Evolutionary conservation across 53 echinoderm and acorn worm species (phyloP).

Genomic region (Hippasteria phrygiana): DNA sequence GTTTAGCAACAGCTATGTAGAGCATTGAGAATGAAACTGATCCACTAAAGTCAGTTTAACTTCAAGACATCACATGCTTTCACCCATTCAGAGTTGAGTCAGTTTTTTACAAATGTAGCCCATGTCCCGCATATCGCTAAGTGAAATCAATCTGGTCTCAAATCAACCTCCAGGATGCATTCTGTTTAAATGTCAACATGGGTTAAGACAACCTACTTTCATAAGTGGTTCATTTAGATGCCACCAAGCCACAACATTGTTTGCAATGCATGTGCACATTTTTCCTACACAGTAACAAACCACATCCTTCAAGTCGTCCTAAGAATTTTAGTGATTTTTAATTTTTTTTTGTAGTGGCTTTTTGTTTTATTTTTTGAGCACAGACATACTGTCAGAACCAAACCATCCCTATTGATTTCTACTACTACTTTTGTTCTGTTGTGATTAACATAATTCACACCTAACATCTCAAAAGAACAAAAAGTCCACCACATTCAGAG

Average conservation of each 20-base stretch:
- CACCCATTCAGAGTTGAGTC: no score
- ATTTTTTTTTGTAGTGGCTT: constrained; percentile 10
- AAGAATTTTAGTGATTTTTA: neutral
- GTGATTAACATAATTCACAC: constrained; percentile 29
- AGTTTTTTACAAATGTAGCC: no score
- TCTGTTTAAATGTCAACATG: no score
- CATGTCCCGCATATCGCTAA: no score
- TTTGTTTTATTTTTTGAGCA: constrained; percentile 11
- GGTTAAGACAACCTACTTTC: no score
- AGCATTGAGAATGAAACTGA: no score
- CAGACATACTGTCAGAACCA: neutral
- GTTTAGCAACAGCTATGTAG: neutral
- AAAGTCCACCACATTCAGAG: constrained; percentile 45
- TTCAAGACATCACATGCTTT: no score
- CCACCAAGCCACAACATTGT: neutral
- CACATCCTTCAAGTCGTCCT: neutral
- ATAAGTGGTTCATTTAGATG: neutral
- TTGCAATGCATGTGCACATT: constrained; percentile 54
- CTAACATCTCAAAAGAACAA: constrained; percentile 32
- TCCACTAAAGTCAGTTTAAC: no score
- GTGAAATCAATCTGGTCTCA: no score
- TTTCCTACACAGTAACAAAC: constrained; percentile 14
- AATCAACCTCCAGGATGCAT: no score
- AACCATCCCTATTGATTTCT: constrained; percentile 15
- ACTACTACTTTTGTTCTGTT: constrained; percentile 8